Evolutionary conservation across 2,113 vertebrate species (phyloP), one percentile per base, ranked within the genome.

Genomic region (Athene cunicularia): DNA sequence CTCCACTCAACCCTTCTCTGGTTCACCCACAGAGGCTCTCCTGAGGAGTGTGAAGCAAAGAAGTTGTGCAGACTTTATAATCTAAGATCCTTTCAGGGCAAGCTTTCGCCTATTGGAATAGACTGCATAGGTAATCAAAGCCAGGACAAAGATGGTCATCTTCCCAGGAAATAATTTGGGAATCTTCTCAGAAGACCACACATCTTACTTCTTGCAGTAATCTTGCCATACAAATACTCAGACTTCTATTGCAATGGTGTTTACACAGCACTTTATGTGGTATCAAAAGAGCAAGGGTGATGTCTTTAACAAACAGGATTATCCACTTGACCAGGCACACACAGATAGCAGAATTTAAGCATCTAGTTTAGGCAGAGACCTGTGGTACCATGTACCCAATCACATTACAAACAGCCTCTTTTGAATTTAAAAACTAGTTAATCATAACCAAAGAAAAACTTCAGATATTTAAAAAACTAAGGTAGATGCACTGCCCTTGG

Each of bases 251-350:
- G 85, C 81, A 90, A 2, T 33, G 30, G 26, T 92, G 49, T 88
- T 97, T 85, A 80, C 64, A 59, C 56, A 93, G 81, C 74, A 35
- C 17, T 85, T 92, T 6, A 37, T 58, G 50, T 39, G 14, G 62
- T 59, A 67, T 85, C 70, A 53, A 39, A 64, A 94, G 90, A 93
- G 81, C 88, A 92, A 94, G 79, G 95, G 70, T 81, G n/a, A 93
- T 52, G 56, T 75, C 74, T 84, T 90, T 55, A 74, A 84, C 60
- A 85, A 95, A 77, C 80, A 95, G 88, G 60, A 92, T 79, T 85
- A 92, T 43, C 77, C 79, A 56, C 66, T 75, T 63, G 33, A 39
- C 77, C 8, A 9, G 70, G 75, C 66, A 64, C 45, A 93, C 85
- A 93, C 16, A 68, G 60, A 87, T 74, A 93, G 20, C 28, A 71